Evolutionary conservation across 2,888 invertebrate genomes (phyloP), one percentile per base, ranked within the genome.

Genomic region (Spilarctia lutea): DNA sequence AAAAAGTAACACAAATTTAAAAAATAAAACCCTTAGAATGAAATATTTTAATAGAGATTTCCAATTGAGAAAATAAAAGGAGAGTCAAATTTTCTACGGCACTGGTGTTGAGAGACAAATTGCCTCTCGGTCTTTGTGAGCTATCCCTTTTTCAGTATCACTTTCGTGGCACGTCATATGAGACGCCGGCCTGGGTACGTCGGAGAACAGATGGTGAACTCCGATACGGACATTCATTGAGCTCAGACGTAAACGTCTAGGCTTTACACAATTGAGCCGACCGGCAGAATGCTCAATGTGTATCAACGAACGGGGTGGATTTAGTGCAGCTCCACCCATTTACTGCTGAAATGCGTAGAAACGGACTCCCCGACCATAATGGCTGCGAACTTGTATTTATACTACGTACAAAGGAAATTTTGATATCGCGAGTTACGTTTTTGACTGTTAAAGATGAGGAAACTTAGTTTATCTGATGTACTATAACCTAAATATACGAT

Each of bases 311-410:
- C 35, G 45, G 48, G 66, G 70, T 75, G 67, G 70, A 45, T 39
- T 70, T 72, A 72, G 67, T 20, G 45, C 66, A 75, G 75, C 70
- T n/a, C 72, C 72, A 75, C 72, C 71, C 27, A 39, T 52, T 16
- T n/a, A 75, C 72, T 75, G 56, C 65, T 33, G n/a, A 42, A 63
- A 72, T 68, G 75, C 35, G 75, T 75, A 75, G 75, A 75, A 68
- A 72, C 75, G 75, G 75, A 75, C 75, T 68, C 75, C 52, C 75
- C 65, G 35, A 42, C 3, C 13, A 2, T 1, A 52, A 7, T 2
- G n/a, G 4, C 4, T 48, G 18, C 6, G 16, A 33, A 20, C 0
- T 52, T 30, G 45, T 60, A 67, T 60, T 60, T 66, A 68, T 35
- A 7, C 42, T 60, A 63, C 33, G 11, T n/a, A n/a, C 16, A 16